Evolutionary conservation across 2,113 vertebrate genomes (phyloP).

Genomic region (Solea senegalensis): DNA sequence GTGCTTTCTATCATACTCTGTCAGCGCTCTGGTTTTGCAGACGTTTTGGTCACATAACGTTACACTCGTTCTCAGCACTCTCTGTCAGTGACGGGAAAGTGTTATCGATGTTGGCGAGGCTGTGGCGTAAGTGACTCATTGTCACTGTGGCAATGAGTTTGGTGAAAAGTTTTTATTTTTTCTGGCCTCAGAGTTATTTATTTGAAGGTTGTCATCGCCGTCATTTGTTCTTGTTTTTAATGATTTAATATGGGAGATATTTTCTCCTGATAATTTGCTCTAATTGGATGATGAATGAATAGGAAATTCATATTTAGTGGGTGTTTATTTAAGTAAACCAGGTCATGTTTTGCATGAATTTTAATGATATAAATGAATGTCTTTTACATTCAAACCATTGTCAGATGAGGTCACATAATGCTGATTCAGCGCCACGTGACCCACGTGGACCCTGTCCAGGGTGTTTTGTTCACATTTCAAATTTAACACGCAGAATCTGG

Average conservation of each 20-base stretch:
- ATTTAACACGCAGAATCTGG: no score
- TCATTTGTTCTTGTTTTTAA: conserved; percentile 23
- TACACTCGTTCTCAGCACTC: conserved; percentile 22
- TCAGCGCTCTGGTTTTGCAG: conserved; percentile 28
- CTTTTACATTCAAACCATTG: no score
- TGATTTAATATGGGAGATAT: not conserved
- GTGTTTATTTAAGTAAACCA: not conserved
- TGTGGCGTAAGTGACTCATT: conserved; percentile 9
- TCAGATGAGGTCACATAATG: no score
- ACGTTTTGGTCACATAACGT: conserved; percentile 12
- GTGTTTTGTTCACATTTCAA: no score
- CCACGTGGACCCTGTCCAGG: no score
- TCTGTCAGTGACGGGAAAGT: conserved; percentile 29
- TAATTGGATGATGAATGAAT: conserved; percentile 8
- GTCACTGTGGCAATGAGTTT: conserved; percentile 36
- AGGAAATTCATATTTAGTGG: not conserved
- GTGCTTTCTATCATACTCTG: not conserved
- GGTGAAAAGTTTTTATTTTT: conserved; percentile 24
- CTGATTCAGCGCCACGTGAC: no score
- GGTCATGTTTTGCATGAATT: not conserved
- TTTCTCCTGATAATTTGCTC: conserved; percentile 7
- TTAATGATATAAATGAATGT: no score
- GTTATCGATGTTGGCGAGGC: conserved; percentile 38
- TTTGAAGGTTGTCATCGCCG: conserved; percentile 36
- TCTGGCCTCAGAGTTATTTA: conserved; percentile 7